Evolutionary conservation across 2,888 invertebrate genomes (phyloP), one percentile per base, ranked within the genome.

Genomic region (Oscheius sp.): DNA sequence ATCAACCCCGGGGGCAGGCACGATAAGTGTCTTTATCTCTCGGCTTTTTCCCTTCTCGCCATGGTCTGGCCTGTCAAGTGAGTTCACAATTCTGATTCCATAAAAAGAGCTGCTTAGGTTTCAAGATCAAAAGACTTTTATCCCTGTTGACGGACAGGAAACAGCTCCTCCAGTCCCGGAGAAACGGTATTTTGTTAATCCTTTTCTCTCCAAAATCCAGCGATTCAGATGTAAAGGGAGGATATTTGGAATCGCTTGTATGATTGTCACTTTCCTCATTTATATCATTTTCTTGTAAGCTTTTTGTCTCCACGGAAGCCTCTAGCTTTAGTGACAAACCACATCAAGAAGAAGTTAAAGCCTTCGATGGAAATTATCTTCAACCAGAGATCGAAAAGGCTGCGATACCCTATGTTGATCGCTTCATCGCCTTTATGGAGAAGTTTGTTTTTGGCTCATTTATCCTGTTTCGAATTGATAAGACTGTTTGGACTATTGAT

Each of bases 391-490:
- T 68, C 25, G 68, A 68, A 8, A 29, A 23, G n/a, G 33, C 68
- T 8, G 37, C 68, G 10, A 39, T 68, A 15, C 68, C 68, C 6
- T 68, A 61, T 34, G 68, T 34, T 5, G 61, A 68, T 33, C 29
- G 68, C 58, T 68, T 61, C 37, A 61, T 68, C 48, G 50, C 25
- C 17, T 68, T 45, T 31, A 68, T 61, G 61, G 61, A 50, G 29
- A 68, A 68, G 69, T 64, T 15, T 3, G 46, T 29, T 29, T 55
- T 34, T 31, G 10, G 3, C n/a, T n/a, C n/a, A n/a, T 48, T 23
- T n/a, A 48, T 10, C 17, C 8, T 48, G 8, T 48, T 10, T 12
- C 6, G 10, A 8, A 10, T 48, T 48, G 48, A 20, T 48, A 27
- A 45, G 46, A 48, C 48, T 23, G 12, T 17, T 37, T 37, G 37